A percentile compares a stretch with the other conserved stretches of the same genome.
Evolutionary conservation across 2,113 vertebrate species (phyloP).

Genomic region (Chaetodon trifascialis): DNA sequence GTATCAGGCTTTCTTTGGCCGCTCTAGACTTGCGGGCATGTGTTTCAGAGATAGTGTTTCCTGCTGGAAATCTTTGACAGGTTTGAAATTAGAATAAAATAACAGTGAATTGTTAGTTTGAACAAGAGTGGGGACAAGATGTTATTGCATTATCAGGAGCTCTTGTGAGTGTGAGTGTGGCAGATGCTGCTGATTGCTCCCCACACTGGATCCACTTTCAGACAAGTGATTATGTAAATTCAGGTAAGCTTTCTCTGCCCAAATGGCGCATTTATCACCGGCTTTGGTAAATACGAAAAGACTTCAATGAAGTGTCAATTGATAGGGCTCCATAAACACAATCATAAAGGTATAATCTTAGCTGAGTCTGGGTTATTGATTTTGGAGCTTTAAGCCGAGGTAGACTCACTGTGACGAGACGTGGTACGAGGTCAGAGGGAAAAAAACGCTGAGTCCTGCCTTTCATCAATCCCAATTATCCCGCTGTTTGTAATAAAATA

Average conservation of each 20-base stretch:
- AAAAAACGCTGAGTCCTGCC: slow-evolving; percentile 6
- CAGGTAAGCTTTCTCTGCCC: slow-evolving; percentile 49
- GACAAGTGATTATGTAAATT: slow-evolving; percentile 73
- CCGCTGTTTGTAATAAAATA: slow-evolving; percentile 24
- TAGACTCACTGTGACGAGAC: slow-evolving; percentile 39
- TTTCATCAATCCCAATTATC: slow-evolving; percentile 32
- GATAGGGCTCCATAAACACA: slow-evolving; percentile 58
- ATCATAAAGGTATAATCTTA: slow-evolving; percentile 57
- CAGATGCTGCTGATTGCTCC: slow-evolving; percentile 63
- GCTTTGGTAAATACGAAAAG: slow-evolving; percentile 58
- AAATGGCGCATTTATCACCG: slow-evolving; percentile 52
- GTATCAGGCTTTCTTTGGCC: slow-evolving; percentile 52
- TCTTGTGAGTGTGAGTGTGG: slow-evolving; percentile 55
- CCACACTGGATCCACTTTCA: slow-evolving; percentile 59
- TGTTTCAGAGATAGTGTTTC: slow-evolving; percentile 54
- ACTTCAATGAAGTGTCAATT: slow-evolving; percentile 65
- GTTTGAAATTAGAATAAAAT: slow-evolving; percentile 67
- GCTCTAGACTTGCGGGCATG: slow-evolving; percentile 25
- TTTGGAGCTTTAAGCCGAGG: slow-evolving; percentile 41
- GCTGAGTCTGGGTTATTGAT: slow-evolving; percentile 68
- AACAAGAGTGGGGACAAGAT: slow-evolving; percentile 40
- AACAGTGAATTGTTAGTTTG: slow-evolving; percentile 47
- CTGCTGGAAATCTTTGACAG: slow-evolving; percentile 54
- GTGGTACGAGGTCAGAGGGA: slow-evolving; percentile 25
- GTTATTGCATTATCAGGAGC: slow-evolving; percentile 49